Conservation (phyloP, 2,888 invertebrate genomes). For the Lepeophtheirus nordmannii region DNA sequence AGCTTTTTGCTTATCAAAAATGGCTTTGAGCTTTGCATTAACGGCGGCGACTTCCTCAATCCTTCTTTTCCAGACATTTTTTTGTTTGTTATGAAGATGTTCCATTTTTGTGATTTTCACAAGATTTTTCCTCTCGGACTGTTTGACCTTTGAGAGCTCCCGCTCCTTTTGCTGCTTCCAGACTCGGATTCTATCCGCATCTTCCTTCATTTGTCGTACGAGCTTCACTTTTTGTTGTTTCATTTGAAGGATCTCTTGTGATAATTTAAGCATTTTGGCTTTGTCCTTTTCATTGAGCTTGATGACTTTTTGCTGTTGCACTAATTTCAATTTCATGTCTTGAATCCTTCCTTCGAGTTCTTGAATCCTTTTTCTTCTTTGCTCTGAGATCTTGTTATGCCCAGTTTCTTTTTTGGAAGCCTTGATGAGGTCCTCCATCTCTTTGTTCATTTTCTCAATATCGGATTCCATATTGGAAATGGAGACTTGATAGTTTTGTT, state of each 20-base stretch:
- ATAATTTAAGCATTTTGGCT: conserved; percentile 53
- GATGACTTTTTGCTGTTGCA: conserved; percentile 46
- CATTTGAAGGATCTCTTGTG: conserved; percentile 43
- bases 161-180: conserved; percentile 66
- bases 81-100: conserved; percentile 57
- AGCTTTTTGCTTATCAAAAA: conserved; percentile 26
- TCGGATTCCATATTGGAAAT: conserved; percentile 51
- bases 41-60: conserved; percentile 73
- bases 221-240: conserved; percentile 52
- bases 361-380: conserved; percentile 57
- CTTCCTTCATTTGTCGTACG: conserved; percentile 64
- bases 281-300: conserved; percentile 68
- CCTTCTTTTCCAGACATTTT: conserved; percentile 66
- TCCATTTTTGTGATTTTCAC: conserved; percentile 65
- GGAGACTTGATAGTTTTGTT: conserved; percentile 42
- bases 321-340: conserved; percentile 53
- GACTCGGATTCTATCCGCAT: conserved; percentile 60
- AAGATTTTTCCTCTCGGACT: conserved; percentile 63
- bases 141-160: conserved; percentile 56
- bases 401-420: conserved; percentile 45
- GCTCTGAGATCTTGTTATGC: conserved; percentile 45
- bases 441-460: conserved; percentile 52
- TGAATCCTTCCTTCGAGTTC: conserved; percentile 57
- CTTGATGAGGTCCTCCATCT: conserved; percentile 53
- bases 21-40: conserved; percentile 59